Evolutionary conservation across 2,888 invertebrate genomes (phyloP), one percentile per base, ranked within the genome.

Genomic region (Clunio marinus): DNA sequence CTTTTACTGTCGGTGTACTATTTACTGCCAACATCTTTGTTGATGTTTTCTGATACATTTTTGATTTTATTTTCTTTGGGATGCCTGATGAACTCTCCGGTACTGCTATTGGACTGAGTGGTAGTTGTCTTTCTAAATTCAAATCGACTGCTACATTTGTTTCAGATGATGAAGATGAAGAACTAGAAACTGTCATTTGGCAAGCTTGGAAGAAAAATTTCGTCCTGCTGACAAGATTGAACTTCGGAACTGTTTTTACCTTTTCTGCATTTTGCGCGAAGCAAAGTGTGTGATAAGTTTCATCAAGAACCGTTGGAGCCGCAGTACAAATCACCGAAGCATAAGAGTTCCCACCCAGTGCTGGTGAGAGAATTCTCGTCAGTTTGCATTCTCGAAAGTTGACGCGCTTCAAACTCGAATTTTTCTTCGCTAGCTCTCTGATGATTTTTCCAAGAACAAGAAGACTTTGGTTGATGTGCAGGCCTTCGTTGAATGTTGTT

Each of bases 301-400:
- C 92, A n/a, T 93, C 93, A 1, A 88, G 72, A 1, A 86, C 85
- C 0, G 88, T 89, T 0, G 91, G 88, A 0, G 92, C 92, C 2
- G 94, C 84, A 0, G 90, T 89, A 72, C 93, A 93, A 69, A 95
- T 89, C 37, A 95, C 91, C 13, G 89, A 85, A 0, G 94, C 94
- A 75, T 88, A 86, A 0, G 93, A 89, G 76, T 95, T 95, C 0
- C 95, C 95, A 1, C 93, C 93, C 1, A 95, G 80, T 0, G 94
- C 91, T 70, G 88, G 86, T 76, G 93, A 91, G 5, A 95, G 78
- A 13, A 95, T 86, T 37, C 93, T 81, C 0, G 95, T 95, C 58
- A 95, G 77, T 75, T 93, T 95, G 46, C 91, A 92, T 74, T 94
- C 91, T 1, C 95, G 83, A 75, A 86, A 93, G 74, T 84, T 88